Evolutionary conservation across 2,888 invertebrate species (phyloP).

Genomic region (Acanthopleura granulata): DNA sequence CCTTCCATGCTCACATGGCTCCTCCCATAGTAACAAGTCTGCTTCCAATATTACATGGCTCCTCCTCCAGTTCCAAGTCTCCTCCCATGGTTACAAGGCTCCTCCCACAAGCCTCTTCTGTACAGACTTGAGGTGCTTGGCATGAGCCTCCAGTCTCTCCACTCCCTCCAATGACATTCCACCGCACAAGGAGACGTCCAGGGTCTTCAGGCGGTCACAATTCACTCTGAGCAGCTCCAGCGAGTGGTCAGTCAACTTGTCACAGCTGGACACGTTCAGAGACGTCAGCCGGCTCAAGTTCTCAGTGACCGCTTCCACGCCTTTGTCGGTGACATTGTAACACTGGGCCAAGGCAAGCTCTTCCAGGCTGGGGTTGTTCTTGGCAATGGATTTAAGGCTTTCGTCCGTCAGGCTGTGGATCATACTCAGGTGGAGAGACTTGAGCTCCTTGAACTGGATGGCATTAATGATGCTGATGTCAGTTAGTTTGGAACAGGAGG

Average conservation of each 20-base stretch:
- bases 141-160: constrained; percentile 46
- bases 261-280: constrained; percentile 77
- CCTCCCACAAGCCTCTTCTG: constrained; percentile 52
- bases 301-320: constrained; percentile 71
- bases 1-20: no score
- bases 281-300: constrained; percentile 73
- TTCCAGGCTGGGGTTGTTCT: constrained; percentile 80
- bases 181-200: constrained; percentile 73
- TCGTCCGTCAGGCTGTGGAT: constrained; percentile 79
- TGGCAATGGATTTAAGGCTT: constrained; percentile 77
- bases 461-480: constrained; percentile 81
- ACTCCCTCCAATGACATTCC: constrained; percentile 58
- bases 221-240: constrained; percentile 72
- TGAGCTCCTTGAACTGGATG: constrained; percentile 78
- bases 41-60: no score
- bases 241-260: constrained; percentile 75
- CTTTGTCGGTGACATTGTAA: constrained; percentile 79
- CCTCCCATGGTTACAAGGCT: constrained; percentile 2
- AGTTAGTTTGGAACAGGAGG: constrained; percentile 80
- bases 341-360: constrained; percentile 78
- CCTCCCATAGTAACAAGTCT: no score
- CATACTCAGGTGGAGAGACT: constrained; percentile 76
- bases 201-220: constrained; percentile 73
- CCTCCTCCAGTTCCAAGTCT: no score
- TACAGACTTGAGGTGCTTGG: constrained; percentile 46